These are phyloP conservation scores for Cynopterus brachyotis DNA, from an alignment of 2,113 vertebrate species.

Conservation along the genomic window DNA sequence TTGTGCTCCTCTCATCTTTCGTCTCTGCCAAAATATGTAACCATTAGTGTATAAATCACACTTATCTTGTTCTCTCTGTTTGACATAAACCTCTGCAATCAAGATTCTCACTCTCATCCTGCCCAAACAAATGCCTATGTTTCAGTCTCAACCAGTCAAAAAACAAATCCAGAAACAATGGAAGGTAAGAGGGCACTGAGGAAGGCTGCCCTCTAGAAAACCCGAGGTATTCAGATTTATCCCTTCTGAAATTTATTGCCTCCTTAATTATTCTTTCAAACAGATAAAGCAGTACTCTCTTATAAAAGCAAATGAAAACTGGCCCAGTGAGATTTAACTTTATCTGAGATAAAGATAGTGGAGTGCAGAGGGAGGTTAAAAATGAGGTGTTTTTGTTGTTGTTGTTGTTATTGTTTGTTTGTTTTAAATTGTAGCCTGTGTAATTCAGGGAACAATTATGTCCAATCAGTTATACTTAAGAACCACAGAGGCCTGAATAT, in stretches of 20 bases:
- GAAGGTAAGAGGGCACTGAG: background rate
- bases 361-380: background rate
- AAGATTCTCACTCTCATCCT: background rate
- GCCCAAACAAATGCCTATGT: background rate
- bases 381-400: background rate
- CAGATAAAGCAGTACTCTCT: background rate
- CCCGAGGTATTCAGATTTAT: background rate
- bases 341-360: background rate
- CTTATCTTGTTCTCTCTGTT: background rate
- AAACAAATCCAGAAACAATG: background rate
- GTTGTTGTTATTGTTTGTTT: background rate
- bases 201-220: background rate
- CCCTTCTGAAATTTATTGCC: background rate
- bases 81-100: background rate
- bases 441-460: background rate
- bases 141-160: background rate
- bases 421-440: background rate
- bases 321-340: background rate
- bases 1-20: conserved; percentile 3
- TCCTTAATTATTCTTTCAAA: background rate
- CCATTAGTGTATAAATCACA: background rate
- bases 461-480: background rate
- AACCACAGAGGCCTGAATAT: background rate
- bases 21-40: conserved; percentile 54
- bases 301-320: background rate